phyloP scores from a whole-genome alignment of 2,888 invertebrate genomes.

The Cremastobaeus sp. region DNA sequence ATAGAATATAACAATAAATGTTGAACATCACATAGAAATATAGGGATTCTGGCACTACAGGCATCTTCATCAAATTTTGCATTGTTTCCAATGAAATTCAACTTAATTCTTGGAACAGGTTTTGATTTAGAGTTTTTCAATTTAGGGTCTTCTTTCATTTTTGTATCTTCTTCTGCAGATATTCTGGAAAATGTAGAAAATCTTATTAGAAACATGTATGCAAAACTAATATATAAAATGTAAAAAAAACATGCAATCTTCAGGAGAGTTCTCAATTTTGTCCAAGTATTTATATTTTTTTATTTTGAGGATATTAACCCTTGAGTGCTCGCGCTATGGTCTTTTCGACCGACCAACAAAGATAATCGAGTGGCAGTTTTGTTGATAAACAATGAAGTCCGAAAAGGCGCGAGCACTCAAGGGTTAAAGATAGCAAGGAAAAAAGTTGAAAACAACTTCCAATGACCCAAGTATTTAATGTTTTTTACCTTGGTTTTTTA shows the following conservation, averaged over 20 bases:
- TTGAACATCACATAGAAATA: slow-evolving; percentile 91
- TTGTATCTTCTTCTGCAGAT: slow-evolving; percentile 70
- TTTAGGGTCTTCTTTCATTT: slow-evolving; percentile 79
- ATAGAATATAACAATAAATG: slow-evolving; percentile 88
- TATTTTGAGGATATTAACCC: no score
- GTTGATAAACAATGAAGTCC: no score
- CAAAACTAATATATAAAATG: no score
- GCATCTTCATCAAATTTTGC: slow-evolving; percentile 81
- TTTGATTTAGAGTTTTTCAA: slow-evolving; percentile 78
- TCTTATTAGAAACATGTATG: not conserved
- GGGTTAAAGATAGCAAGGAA: no score
- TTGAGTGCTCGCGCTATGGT: no score
- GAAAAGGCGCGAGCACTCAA: no score
- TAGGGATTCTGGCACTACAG: slow-evolving; percentile 83
- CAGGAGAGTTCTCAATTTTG: not conserved
- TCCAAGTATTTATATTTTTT: not conserved
- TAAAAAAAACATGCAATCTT: no score
- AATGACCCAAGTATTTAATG: no score
- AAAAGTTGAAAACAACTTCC: no score
- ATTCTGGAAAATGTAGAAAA: slow-evolving; percentile 59
- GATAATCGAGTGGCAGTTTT: no score
- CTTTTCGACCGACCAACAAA: no score
- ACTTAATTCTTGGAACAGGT: slow-evolving; percentile 81
- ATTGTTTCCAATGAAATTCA: slow-evolving; percentile 83
- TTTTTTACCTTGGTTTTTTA: slow-evolving; percentile 68